Evolutionary conservation across 2,888 invertebrate genomes (phyloP).

Genomic region (Dolichopus griseipennis): DNA sequence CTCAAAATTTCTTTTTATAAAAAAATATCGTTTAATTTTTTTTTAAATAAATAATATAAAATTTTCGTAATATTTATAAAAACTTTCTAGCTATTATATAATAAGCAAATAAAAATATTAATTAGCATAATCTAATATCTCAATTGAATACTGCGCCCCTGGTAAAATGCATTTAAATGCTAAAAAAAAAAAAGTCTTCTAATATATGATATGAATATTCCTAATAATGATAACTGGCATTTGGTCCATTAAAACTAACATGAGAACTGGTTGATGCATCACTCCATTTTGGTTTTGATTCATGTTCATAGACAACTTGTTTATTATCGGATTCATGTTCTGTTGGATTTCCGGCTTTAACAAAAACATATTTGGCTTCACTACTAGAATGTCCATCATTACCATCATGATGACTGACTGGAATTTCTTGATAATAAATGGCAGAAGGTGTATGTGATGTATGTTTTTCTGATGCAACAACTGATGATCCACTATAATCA

Average conservation of each 20-base stretch:
- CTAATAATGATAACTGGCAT: conserved; percentile 14
- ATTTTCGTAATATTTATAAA: no score
- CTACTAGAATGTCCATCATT: not conserved
- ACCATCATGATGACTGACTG: not conserved
- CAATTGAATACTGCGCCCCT: no score
- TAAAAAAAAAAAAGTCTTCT: no score
- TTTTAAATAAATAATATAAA: no score
- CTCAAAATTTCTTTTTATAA: no score
- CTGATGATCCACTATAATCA: not conserved
- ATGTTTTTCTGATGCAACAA: not conserved
- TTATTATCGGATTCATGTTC: not conserved
- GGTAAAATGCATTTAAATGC: no score
- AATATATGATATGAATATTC: no score
- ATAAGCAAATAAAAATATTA: no score
- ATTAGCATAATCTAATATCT: no score
- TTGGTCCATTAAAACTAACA: conserved; percentile 14
- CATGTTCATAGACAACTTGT: not conserved
- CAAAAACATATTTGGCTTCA: not conserved
- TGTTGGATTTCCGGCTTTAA: not conserved
- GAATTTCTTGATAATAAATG: not conserved
- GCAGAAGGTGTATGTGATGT: not conserved
- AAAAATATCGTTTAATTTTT: no score
- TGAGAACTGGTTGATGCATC: conserved; percentile 9
- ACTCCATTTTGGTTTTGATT: not conserved
- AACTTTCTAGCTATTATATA: no score